Conservation (phyloP, 1,140 invertebrate genomes). For the Drosophila punjabiensis region DNA sequence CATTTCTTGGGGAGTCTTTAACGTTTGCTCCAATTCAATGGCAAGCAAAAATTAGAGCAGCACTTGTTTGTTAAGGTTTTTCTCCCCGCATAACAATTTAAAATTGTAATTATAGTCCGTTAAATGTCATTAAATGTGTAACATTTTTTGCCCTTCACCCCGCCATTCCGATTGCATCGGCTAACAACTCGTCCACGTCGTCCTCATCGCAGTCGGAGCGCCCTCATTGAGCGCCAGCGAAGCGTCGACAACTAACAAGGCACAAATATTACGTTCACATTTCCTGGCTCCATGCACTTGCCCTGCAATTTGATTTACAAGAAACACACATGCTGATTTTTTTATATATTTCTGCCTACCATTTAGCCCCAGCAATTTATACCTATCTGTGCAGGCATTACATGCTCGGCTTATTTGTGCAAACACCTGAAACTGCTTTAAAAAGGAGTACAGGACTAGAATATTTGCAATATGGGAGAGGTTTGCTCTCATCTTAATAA, state of each 20-base stretch:
- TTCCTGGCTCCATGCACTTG: slow-evolving; percentile 53
- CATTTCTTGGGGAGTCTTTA: slow-evolving; percentile 9
- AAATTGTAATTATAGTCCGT: slow-evolving; percentile 76
- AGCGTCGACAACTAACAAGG: slow-evolving; percentile 77
- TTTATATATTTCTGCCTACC: slow-evolving; percentile 11
- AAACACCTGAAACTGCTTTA: slow-evolving; percentile 34
- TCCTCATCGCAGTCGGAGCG: slow-evolving; percentile 1
- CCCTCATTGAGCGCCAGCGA: slow-evolving; percentile 70
- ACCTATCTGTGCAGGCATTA: slow-evolving; percentile 58
- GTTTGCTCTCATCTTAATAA: neutral
- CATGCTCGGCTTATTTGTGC: slow-evolving; percentile 75
- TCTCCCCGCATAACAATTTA: slow-evolving; percentile 54
- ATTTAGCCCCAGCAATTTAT: slow-evolving; percentile 29
- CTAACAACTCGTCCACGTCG: neutral
- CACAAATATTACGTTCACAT: slow-evolving; percentile 74
- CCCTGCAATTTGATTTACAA: slow-evolving; percentile 73
- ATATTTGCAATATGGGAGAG: slow-evolving; percentile 18
- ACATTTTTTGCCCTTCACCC: slow-evolving; percentile 42
- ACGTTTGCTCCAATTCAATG: slow-evolving; percentile 38
- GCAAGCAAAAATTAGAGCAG: slow-evolving; percentile 35
- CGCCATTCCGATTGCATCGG: neutral
- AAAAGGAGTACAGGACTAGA: slow-evolving; percentile 5
- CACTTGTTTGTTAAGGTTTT: slow-evolving; percentile 22
- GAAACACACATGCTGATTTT: slow-evolving; percentile 19
- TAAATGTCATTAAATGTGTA: slow-evolving; percentile 78